phyloP scores from a whole-genome alignment of 2,797 vertebrate genomes.

The Hozukius guyotensis region DNA sequence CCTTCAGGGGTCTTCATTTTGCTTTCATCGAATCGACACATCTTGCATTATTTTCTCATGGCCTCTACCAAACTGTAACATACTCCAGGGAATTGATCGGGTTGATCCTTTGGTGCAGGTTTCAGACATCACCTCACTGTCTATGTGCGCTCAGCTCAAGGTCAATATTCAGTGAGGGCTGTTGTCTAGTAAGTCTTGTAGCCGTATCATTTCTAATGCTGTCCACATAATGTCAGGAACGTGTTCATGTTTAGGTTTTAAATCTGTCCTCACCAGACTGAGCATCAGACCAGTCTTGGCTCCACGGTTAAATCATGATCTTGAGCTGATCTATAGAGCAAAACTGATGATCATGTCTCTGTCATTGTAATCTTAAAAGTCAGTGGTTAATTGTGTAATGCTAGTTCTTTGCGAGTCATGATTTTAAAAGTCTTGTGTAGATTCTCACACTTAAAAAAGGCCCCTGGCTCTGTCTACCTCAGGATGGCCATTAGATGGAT shows the following conservation, averaged over 20 bases:
- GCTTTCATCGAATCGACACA: background rate
- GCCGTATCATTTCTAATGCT: background rate
- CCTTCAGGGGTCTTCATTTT: too few species aligned
- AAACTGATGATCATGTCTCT: background rate
- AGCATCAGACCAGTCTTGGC: background rate
- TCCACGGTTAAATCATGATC: background rate
- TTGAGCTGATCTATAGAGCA: background rate
- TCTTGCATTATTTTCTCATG: background rate
- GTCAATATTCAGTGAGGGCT: background rate
- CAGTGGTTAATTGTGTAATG: background rate
- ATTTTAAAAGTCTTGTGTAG: background rate
- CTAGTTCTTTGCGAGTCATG: background rate
- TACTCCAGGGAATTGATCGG: background rate
- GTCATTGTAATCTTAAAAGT: background rate
- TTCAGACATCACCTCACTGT: background rate
- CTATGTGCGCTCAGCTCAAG: background rate
- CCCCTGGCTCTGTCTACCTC: background rate
- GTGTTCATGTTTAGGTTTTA: conserved; percentile 3
- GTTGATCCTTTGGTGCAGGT: background rate
- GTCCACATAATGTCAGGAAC: background rate
- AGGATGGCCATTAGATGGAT: conserved; percentile 17
- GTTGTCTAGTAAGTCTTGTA: background rate
- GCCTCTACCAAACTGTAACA: background rate
- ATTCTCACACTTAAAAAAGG: background rate
- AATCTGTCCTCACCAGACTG: background rate